Evolutionary conservation across 2,888 invertebrate species (phyloP).

Genomic region (Anarsia innoxiella): DNA sequence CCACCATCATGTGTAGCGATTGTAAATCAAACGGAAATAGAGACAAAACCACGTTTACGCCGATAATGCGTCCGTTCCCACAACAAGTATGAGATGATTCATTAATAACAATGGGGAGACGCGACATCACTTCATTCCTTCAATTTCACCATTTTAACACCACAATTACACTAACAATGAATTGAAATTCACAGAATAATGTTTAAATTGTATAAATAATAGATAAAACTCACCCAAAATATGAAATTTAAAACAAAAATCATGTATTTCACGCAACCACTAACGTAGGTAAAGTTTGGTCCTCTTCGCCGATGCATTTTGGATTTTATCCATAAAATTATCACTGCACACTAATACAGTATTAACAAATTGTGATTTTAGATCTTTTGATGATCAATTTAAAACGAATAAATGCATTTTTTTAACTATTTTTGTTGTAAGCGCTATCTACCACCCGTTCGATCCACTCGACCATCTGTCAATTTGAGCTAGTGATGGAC

Average conservation of each 20-base stretch:
- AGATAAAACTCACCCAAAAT: conserved; percentile 85
- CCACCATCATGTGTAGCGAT: too few relatives aligned
- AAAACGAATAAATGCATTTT: conserved; percentile 1
- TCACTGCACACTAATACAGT: not conserved
- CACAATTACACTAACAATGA: conserved; percentile 10
- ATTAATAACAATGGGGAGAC: conserved; percentile 10
- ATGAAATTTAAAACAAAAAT: conserved; percentile 92
- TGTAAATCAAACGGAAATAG: conserved; percentile 23
- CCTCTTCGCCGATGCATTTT: conserved; percentile 78
- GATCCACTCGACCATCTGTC: conserved; percentile 8
- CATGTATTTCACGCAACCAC: conserved; percentile 91
- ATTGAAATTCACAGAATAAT: conserved; percentile 3
- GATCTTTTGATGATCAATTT: too few relatives aligned
- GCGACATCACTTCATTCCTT: conserved; percentile 2
- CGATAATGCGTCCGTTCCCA: conserved; percentile 1
- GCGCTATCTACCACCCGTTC: conserved; percentile 2
- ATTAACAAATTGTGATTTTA: too few relatives aligned
- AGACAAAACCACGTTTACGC: not conserved
- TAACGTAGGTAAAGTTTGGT: conserved; percentile 86
- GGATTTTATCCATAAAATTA: conserved; percentile 20
- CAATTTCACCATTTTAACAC: not conserved
- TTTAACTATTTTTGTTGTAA: too few relatives aligned
- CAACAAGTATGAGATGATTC: conserved; percentile 5
- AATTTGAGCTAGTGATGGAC: too few relatives aligned
- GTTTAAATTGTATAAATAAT: not conserved